Evolutionary conservation across 2,888 invertebrate species (phyloP), one percentile per base, ranked within the genome.

Genomic region (Dolichopus griseipennis): DNA sequence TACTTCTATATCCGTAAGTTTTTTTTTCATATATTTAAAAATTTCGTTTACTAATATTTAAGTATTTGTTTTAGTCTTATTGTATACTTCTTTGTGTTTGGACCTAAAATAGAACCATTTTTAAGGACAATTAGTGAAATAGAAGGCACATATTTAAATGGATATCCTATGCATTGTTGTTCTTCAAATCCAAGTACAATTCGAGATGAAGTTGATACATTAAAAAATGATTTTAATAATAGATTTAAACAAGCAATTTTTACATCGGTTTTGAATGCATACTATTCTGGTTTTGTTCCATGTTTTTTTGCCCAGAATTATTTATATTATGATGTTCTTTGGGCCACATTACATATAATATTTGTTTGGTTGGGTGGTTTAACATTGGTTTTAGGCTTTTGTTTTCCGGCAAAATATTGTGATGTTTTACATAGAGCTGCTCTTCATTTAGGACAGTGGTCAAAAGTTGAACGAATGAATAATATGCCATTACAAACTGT

Each of bases 371-470:
- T 93, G 70, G 91, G 93, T 61, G 88, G 92, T 72, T 91, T 93
- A 77, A 90, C 90, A 4, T 88, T 95, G 76, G 88, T 91, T 75
- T 85, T 88, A 1, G 85, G 87, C 7, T 91, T 92, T 71, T 82
- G 88, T 70, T 82, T 88, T 68, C 83, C 86, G 0, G 85, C 86
- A 1, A 80, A 85, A 71, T 93, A 93, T 78, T 90, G 93, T 76
- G 97, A 98, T 83, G 88, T 92, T 52, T 83, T 97, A 70, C 97
- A 98, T 80, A 86, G 93, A 75, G 90, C 95, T 69, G 91, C 96
- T 1, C 81, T 92, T 65, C 97, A 98, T 82, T 85, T 97, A 65
- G 97, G 97, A 5, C 75, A 76, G 67, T 81, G 81, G 81, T 75
- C 74, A 20, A 77, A 78, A 6, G 70, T 81, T 64, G 80, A 80